Evolutionary conservation across 1,140 invertebrate genomes (phyloP).

Genomic region (Drosophila ercepeae): DNA sequence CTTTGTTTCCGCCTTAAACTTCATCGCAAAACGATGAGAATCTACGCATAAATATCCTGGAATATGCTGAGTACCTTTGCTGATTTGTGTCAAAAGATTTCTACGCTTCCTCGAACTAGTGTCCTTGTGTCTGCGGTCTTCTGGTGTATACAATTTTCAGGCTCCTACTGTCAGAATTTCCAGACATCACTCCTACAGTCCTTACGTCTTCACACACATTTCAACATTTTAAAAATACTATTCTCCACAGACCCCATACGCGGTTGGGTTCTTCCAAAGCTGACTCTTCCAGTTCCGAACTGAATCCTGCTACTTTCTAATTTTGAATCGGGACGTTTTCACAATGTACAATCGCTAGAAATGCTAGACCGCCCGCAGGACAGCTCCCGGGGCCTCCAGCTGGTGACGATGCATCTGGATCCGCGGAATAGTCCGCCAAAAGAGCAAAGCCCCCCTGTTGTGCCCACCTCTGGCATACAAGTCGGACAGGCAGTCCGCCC

Average conservation of each 20-base stretch:
- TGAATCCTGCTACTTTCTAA: too few species aligned
- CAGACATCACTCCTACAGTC: too few species aligned
- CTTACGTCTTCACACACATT: too few species aligned
- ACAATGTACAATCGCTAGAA: background rate
- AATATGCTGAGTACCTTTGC: background rate
- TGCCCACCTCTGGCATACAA: conserved; percentile 49
- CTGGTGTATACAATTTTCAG: too few species aligned
- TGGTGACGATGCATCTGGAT: conserved; percentile 8
- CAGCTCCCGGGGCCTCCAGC: background rate
- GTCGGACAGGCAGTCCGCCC: conserved; percentile 54
- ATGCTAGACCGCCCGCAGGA: background rate
- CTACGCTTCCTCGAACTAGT: background rate
- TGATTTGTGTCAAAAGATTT: background rate
- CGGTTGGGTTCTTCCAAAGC: background rate
- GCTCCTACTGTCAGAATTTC: too few species aligned
- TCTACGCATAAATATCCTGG: too few species aligned
- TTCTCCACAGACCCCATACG: background rate
- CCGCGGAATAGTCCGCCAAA: conserved; percentile 47
- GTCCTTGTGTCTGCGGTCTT: background rate
- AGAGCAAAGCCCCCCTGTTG: conserved; percentile 43
- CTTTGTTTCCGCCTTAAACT: too few species aligned
- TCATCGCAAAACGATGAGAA: too few species aligned
- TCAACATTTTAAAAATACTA: too few species aligned
- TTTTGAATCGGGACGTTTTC: background rate
- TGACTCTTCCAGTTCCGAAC: background rate